Percentiles rank a stretch among this genome's conserved stretches.
These are phyloP conservation scores for Rhizoglyphus robini DNA, from an alignment of 1,140 invertebrate species.

Conservation along the genomic window DNA sequence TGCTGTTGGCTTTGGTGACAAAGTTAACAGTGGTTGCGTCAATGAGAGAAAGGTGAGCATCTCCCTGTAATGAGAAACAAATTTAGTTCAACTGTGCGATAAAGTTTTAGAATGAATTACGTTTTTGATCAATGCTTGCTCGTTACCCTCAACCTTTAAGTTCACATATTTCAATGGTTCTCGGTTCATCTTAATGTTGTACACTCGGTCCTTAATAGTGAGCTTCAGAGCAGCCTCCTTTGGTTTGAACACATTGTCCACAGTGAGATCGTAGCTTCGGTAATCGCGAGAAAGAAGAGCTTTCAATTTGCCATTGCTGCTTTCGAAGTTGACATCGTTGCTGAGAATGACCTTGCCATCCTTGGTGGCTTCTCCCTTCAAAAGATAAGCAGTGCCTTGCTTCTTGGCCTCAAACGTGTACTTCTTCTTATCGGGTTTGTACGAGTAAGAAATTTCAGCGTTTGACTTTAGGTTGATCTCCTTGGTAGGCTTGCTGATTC, in stretches of 20 bases:
- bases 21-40: neutral
- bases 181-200: conserved; percentile 15
- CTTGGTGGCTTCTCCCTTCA: conserved; percentile 10
- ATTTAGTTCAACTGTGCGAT: neutral
- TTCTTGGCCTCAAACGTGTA: conserved; percentile 12
- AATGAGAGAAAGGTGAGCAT: neutral
- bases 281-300: neutral
- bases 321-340: conserved; percentile 15
- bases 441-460: conserved; percentile 15
- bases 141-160: conserved; percentile 17
- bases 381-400: neutral
- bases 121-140: conserved; percentile 16
- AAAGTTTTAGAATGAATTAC: conserved; percentile 13
- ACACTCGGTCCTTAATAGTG: conserved; percentile 12
- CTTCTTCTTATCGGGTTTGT: conserved; percentile 8
- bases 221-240: conserved; percentile 8
- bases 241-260: conserved; percentile 14
- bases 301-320: conserved; percentile 11
- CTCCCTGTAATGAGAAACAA: neutral
- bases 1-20: neutral
- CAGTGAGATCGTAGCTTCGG: neutral
- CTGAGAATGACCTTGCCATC: conserved; percentile 12
- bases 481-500: conserved; percentile 17
- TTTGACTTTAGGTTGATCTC: neutral
- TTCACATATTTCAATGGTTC: conserved; percentile 11